These are phyloP conservation scores for Philereme transversata DNA, from an alignment of 2,888 invertebrate species.

Conservation along the genomic window DNA sequence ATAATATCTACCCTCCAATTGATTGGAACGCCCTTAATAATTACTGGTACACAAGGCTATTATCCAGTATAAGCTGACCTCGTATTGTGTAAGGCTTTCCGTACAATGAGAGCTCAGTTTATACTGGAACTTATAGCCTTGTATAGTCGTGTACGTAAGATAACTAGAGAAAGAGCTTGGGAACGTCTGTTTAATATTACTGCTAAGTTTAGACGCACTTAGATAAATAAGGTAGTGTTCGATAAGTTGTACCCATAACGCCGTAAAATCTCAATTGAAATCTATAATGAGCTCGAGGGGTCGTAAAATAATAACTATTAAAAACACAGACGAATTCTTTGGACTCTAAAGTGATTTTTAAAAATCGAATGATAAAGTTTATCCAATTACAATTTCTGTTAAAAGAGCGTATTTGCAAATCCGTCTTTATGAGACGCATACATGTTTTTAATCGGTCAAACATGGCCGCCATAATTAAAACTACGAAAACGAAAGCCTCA, in stretches of 20 bases:
- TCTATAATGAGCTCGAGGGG: constrained; percentile 13
- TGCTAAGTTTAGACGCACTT: constrained; percentile 30
- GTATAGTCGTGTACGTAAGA: constrained; percentile 15
- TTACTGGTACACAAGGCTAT: not conserved
- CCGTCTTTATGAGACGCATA: too few relatives aligned
- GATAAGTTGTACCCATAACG: constrained; percentile 29
- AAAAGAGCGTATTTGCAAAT: too few relatives aligned
- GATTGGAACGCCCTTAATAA: constrained; percentile 46
- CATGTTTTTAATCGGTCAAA: too few relatives aligned
- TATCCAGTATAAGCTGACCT: too few relatives aligned
- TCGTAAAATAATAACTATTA: constrained; percentile 5
- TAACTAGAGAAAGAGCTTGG: constrained; percentile 24
- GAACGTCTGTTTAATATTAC: constrained; percentile 30
- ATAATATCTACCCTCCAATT: constrained; percentile 68
- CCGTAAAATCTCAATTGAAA: constrained; percentile 19
- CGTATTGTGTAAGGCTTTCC: too few relatives aligned
- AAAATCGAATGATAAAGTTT: too few relatives aligned
- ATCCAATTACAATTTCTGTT: too few relatives aligned
- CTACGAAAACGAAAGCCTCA: constrained; percentile 18
- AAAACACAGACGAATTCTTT: not conserved
- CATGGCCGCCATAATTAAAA: not conserved
- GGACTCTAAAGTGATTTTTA: too few relatives aligned
- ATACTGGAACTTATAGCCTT: too few relatives aligned
- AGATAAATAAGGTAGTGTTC: constrained; percentile 28
- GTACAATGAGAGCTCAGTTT: too few relatives aligned